phyloP scores from a whole-genome alignment of 2,888 invertebrate genomes.

The Lepetodrilus schrolli region DNA sequence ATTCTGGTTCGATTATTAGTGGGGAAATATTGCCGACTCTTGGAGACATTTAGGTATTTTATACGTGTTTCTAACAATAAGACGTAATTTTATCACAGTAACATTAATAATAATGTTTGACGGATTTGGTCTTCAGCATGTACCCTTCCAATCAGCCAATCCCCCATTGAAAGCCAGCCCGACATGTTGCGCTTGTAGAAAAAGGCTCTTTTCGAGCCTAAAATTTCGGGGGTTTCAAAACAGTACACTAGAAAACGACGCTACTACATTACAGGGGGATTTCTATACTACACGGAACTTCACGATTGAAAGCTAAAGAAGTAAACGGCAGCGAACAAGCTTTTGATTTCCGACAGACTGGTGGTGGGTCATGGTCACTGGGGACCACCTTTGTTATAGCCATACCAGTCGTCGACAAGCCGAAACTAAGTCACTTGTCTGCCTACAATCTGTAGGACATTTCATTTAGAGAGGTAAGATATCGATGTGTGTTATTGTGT shows the following conservation, averaged over 20 bases:
- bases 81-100: too few species aligned
- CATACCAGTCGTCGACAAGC: not conserved
- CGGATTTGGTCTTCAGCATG: not conserved
- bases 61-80: too few species aligned
- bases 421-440: not conserved
- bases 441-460: constrained; percentile 5
- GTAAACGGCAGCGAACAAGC: constrained; percentile 30
- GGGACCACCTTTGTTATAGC: constrained; percentile 25
- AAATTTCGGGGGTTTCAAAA: constrained; percentile 61
- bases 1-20: too few species aligned
- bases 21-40: too few species aligned
- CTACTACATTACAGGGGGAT: constrained; percentile 43
- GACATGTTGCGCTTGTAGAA: constrained; percentile 62
- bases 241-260: constrained; percentile 33
- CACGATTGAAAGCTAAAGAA: constrained; percentile 35
- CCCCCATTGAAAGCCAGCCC: constrained; percentile 57
- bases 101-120: too few species aligned
- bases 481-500: not conserved
- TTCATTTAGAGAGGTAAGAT: constrained; percentile 21
- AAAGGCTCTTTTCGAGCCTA: constrained; percentile 65
- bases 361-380: constrained; percentile 29
- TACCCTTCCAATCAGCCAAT: constrained; percentile 49
- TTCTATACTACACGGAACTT: constrained; percentile 31
- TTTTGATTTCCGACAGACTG: constrained; percentile 25
- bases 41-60: too few species aligned